A percentile compares a stretch with the other conserved stretches of the same genome.
These are phyloP conservation scores for Drosophila kohkoa DNA, from an alignment of 1,140 invertebrate genomes.

Conservation along the genomic window DNA sequence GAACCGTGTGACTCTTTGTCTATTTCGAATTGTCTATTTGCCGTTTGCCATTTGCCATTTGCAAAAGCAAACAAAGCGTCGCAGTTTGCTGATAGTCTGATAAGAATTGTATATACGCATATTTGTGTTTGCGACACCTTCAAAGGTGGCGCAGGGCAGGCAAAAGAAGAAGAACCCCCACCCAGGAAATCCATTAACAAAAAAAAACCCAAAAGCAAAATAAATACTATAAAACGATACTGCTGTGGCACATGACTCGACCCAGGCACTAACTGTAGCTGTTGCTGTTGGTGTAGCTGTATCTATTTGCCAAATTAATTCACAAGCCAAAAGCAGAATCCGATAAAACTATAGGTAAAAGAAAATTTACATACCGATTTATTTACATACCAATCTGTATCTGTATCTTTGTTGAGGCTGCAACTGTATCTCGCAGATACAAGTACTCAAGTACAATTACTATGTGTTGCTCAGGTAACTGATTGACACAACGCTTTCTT, in stretches of 20 bases:
- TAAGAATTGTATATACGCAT: constrained; percentile 14
- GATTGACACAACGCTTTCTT: constrained; percentile 17
- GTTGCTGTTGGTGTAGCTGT: constrained; percentile 42
- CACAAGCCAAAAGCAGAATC: constrained; percentile 42
- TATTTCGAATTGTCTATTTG: constrained; percentile 2
- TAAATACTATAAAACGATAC: constrained; percentile 1
- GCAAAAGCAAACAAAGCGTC: constrained; percentile 59
- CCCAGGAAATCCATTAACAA: constrained; percentile 8
- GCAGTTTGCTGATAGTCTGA: constrained; percentile 22
- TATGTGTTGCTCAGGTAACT: not conserved
- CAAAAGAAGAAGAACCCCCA: constrained; percentile 3
- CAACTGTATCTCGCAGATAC: not conserved
- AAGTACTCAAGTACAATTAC: not conserved
- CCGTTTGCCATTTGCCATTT: not conserved
- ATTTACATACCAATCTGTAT: constrained; percentile 16
- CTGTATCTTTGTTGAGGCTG: constrained; percentile 1
- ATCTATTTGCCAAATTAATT: constrained; percentile 67
- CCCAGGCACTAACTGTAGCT: constrained; percentile 2
- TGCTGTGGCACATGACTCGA: constrained; percentile 16
- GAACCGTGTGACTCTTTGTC: constrained; percentile 43
- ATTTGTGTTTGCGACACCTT: constrained; percentile 61
- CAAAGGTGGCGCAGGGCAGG: constrained; percentile 21
- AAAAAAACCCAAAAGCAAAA: not conserved
- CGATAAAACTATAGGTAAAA: constrained; percentile 31
- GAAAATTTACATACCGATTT: constrained; percentile 43